Evolutionary conservation across 2,113 vertebrate species (phyloP).

Genomic region (Cavia aperea): DNA sequence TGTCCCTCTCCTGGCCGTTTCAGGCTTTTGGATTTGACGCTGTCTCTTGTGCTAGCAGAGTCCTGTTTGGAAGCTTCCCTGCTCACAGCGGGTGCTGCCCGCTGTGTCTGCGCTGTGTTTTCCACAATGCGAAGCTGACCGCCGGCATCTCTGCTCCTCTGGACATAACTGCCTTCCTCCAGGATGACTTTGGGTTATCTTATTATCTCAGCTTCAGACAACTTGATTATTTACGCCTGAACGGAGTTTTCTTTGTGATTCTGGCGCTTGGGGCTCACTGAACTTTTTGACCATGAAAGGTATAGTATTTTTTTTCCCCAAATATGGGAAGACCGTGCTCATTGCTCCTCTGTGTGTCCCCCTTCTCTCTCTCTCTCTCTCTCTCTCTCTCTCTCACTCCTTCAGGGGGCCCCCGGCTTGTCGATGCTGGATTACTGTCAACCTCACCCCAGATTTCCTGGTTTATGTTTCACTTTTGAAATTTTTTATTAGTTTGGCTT

Average conservation of each 20-base stretch:
- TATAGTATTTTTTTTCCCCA: not conserved
- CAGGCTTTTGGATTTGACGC: not conserved
- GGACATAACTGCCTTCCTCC: too few species aligned
- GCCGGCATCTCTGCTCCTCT: not conserved
- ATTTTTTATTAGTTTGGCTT: not conserved
- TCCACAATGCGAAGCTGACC: rapidly evolving
- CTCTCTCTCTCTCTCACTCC: not conserved
- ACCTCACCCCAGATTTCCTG: not conserved
- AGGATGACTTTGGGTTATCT: not conserved
- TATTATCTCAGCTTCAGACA: not conserved
- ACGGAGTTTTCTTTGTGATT: not conserved
- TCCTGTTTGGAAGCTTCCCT: not conserved
- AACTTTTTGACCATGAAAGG: not conserved
- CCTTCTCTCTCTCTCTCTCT: not conserved
- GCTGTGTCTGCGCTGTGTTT: too few species aligned
- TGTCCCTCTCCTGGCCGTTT: not conserved
- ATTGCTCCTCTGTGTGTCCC: not conserved
- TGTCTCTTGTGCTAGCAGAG: not conserved
- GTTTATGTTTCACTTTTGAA: not conserved
- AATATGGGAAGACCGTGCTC: not conserved
- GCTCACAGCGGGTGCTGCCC: rapidly evolving
- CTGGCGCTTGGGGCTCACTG: not conserved
- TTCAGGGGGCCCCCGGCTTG: not conserved
- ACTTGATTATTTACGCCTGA: not conserved
- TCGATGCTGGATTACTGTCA: not conserved